phyloP scores from a whole-genome alignment of 1,140 invertebrate species.

The Medauroidea extradentata region DNA sequence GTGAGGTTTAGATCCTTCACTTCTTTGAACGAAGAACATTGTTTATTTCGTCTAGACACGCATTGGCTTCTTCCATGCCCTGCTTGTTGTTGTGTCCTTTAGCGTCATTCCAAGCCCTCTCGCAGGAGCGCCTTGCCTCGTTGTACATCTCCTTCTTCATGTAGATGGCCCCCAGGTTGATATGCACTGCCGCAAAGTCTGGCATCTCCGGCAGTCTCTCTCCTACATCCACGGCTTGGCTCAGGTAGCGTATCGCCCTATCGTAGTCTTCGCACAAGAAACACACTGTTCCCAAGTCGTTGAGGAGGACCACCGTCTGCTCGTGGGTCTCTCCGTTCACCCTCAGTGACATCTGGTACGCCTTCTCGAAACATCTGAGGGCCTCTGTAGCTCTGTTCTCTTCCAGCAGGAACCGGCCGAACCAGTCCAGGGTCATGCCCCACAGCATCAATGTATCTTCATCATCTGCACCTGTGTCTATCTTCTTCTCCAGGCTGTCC shows the following conservation, averaged over 20 bases:
- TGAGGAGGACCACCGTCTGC: conserved; percentile 73
- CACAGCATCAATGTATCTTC: conserved; percentile 57
- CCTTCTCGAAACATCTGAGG: conserved; percentile 59
- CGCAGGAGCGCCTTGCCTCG: conserved; percentile 68
- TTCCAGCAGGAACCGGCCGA: conserved; percentile 69
- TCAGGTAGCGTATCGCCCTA: conserved; percentile 64
- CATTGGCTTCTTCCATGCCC: conserved; percentile 58
- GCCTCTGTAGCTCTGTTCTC: conserved; percentile 59
- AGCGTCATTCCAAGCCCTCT: conserved; percentile 63
- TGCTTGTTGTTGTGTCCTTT: conserved; percentile 58
- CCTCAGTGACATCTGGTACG: conserved; percentile 61
- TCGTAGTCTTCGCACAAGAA: conserved; percentile 60
- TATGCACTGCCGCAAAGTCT: conserved; percentile 67
- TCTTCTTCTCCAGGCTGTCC: conserved; percentile 56
- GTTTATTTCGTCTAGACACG: conserved; percentile 50
- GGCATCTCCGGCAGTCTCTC: conserved; percentile 51
- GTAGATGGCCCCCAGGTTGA: conserved; percentile 79
- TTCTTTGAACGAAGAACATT: conserved; percentile 2
- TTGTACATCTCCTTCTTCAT: conserved; percentile 63
- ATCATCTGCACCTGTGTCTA: conserved; percentile 48
- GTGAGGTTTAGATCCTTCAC: too few species aligned
- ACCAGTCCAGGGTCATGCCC: conserved; percentile 74
- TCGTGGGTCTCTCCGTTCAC: conserved; percentile 62
- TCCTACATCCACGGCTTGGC: conserved; percentile 65
- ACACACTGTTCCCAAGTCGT: conserved; percentile 77